Base-by-base conservation (phyloP, 2,113 vertebrate species). In the Cynopterus brachyotis region DNA sequence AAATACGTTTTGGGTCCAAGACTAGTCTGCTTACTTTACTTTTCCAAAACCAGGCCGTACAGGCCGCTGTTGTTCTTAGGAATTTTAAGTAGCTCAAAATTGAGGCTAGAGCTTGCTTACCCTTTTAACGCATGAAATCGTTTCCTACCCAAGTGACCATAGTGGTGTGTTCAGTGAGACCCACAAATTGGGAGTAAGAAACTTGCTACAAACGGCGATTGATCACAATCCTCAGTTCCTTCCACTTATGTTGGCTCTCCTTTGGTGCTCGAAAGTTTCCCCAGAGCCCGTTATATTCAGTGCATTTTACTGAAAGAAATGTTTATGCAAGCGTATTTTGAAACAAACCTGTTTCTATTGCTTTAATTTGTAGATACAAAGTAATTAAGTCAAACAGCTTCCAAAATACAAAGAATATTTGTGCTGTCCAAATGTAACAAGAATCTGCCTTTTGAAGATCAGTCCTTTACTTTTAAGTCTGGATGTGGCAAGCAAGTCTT, bases 1-100 rank as follows among this genome's bases (percentile, higher is more conserved):
- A 96, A 97, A 95, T 97, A 72, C 98, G 81, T 97, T 98, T 92
- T 89, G 93, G 93, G 91, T 92, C 95, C 95, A 78, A 98, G 92
- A 97, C 59, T 93, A 93, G 83, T 97, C 97, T 97, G 97, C 94
- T 97, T 96, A 81, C 94, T 97, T 98, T 97, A 95, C 92, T 98
- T 97, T 96, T 98, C 90, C 55, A 89, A 98, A 96, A 96, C 83
- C 60, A 88, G 98, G 94, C 95, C 97, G 87, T 97, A 94, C 89
- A 97, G 94, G 86, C 96, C 97, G 85, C 90, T 95, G 95, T 94
- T 96, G 20, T 62, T 97, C 96, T 97, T 95, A 97, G 88, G 97
- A 93, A 95, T 90, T 89, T 91, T 67, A 89, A 47, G 50, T 50
- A 79, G 13, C 94, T 97, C 79, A 93, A 97, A 97, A 70, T 90